A percentile compares a stretch with the other conserved stretches of the same genome.
Conservation (phyloP, 2,113 vertebrate genomes). For the Emydura subglobosa region DNA sequence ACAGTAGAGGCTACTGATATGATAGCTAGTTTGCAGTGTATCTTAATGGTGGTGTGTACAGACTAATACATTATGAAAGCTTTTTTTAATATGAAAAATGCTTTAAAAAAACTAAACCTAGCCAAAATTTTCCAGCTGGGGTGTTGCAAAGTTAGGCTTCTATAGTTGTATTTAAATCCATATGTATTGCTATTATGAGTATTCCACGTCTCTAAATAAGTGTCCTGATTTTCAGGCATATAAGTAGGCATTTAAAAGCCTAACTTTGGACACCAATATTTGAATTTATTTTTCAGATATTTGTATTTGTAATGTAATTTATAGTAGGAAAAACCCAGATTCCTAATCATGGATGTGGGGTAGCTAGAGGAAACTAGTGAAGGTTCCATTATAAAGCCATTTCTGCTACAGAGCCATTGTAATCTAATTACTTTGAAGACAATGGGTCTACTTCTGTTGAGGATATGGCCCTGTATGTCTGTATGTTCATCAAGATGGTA, state of each 20-base stretch:
- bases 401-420: not conserved
- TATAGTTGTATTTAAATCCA: not conserved
- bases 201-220: not conserved
- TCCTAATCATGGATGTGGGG: not conserved
- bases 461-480: too few relatives aligned
- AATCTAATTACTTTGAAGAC: not conserved
- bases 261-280: not conserved
- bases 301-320: not conserved
- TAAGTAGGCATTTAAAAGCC: not conserved
- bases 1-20: not conserved
- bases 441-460: too few relatives aligned
- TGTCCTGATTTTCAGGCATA: too few relatives aligned
- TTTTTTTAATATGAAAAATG: not conserved
- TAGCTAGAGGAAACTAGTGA: not conserved
- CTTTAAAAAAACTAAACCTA: not conserved
- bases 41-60: not conserved
- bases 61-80: not conserved
- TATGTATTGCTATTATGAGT: fast-evolving
- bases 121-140: not conserved
- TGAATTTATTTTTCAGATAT: not conserved
- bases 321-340: not conserved
- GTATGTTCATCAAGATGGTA: too few relatives aligned
- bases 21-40: not conserved
- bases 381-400: not conserved
- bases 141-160: not conserved